phyloP scores from a whole-genome alignment of 2,113 vertebrate species.

The Ellobius talpinus region DNA sequence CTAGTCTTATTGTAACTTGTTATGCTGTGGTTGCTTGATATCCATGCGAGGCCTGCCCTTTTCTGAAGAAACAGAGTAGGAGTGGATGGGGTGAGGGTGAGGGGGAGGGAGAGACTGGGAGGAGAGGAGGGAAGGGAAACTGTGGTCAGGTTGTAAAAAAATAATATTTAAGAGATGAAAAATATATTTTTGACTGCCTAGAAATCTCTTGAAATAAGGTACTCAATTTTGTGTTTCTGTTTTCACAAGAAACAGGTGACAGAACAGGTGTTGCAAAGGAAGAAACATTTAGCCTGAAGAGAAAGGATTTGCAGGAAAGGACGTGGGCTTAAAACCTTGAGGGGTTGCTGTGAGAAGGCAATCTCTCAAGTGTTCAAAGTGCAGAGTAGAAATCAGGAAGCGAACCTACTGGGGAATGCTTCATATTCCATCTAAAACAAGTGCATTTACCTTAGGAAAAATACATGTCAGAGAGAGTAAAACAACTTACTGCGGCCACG shows the following conservation, averaged over 20 bases:
- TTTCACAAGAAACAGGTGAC: conserved; percentile 50
- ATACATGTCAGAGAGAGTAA: background rate
- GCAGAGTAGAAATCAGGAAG: background rate
- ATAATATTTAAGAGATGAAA: background rate
- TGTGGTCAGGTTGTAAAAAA: background rate
- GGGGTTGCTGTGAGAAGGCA: background rate
- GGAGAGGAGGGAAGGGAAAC: background rate
- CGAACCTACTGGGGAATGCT: background rate
- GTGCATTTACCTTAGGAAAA: conserved; percentile 23
- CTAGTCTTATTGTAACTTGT: background rate
- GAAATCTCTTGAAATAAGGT: conserved; percentile 33
- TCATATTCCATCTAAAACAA: background rate
- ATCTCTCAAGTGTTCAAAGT: background rate
- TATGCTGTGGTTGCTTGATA: background rate
- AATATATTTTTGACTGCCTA: background rate
- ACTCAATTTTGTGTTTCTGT: conserved; percentile 13
- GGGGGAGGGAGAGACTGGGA: background rate
- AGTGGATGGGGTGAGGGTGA: too few species aligned
- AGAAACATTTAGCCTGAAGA: conserved; percentile 30
- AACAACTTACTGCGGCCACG: background rate
- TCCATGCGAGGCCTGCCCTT: background rate
- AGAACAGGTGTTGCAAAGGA: background rate
- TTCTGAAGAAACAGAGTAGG: background rate
- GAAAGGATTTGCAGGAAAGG: conserved; percentile 47
- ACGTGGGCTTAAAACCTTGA: background rate